Base-by-base conservation (phyloP, 1,140 invertebrate genomes). In the Drosophila lacertosa region DNA sequence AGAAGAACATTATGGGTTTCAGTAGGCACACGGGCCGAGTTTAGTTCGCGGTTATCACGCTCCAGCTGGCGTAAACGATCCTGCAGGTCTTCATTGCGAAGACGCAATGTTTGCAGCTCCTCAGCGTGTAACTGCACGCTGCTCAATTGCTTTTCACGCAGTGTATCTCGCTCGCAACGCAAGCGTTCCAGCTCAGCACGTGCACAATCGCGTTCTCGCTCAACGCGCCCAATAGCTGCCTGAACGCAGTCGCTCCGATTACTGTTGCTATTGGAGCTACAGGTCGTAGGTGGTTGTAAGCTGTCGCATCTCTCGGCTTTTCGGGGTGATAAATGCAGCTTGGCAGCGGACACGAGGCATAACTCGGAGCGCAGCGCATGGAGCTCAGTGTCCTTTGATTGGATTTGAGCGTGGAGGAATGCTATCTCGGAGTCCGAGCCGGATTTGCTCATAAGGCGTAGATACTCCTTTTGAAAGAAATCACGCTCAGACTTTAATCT, bases 401-500 rank as follows among this genome's bases (percentile, higher is more conserved):
- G 77, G n/a, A 91, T 78, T 80, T 91, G 90, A 0, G 71, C 45
- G 18, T 90, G 80, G 39, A 91, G 33, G 22, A 91, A 90, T 16
- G 83, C 83, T 10, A 91, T 55, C 45, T 91, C 83, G 1, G 71
- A 69, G 4, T 91, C 84, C 0, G 84, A 89, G 4, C 84, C 82
- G 0, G 72, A 58, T 60, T 90, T 91, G 16, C 57, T 42, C 16
- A 91, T 65, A 1, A 90, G 54, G 0, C 88, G 74, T 6, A 91
- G 50, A n/a, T 90, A 91, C 59, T 91, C 90, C 45, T 88, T 91
- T 26, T 91, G 89, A 20, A 90, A 91, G 53, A 91, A 91, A 22
- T 91, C 90, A 0, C 90, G 58, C 48, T 91, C 90, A 0, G 86
- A 89, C 9, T 75, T 67, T 0, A 91, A 39, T 18, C 83, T 70